Percentiles rank a stretch among this genome's conserved stretches.
These are phyloP conservation scores for Serinus canaria DNA, from an alignment of 2,113 vertebrate species.

Conservation along the genomic window DNA sequence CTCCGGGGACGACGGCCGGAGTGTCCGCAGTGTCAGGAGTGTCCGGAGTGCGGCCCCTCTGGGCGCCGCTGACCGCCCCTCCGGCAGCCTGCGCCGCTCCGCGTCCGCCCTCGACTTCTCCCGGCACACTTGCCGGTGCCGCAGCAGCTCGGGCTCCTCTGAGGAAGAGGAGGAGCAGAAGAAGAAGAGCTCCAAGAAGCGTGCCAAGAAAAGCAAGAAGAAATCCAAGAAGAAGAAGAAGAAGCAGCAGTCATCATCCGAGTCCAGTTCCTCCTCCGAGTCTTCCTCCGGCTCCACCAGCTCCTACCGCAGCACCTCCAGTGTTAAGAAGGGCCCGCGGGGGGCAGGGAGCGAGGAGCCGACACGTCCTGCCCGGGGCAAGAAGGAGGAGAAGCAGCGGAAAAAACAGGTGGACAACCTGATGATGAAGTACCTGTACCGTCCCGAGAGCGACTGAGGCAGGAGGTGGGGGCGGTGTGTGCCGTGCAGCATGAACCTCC, in stretches of 20 bases:
- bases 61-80: constrained; percentile 2
- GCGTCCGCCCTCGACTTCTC: constrained; percentile 84
- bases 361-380: constrained; percentile 32
- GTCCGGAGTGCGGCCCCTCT: constrained; percentile 48
- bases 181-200: constrained; percentile 80
- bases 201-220: constrained; percentile 84
- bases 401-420: constrained; percentile 93
- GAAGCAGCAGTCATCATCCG: constrained; percentile 71
- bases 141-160: constrained; percentile 71
- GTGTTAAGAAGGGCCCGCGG: constrained; percentile 85
- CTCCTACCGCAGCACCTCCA: constrained; percentile 87
- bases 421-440: constrained; percentile 98
- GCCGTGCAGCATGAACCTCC: constrained; percentile 72
- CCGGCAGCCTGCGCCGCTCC: constrained; percentile 79
- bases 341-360: constrained; percentile 39
- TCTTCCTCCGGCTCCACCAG: constrained; percentile 85
- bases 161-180: constrained; percentile 65
- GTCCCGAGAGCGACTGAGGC: constrained; percentile 91
- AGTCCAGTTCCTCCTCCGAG: constrained; percentile 74
- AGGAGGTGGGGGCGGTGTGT: constrained; percentile 81
- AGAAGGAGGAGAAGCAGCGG: constrained; percentile 87
- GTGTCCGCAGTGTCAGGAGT: constrained; percentile 62
- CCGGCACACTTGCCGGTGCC: constrained; percentile 55
- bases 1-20: constrained; percentile 77
- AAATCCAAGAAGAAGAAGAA: constrained; percentile 83